Conservation (phyloP, 2,797 vertebrate species). For the Notamacropus eugenii region DNA sequence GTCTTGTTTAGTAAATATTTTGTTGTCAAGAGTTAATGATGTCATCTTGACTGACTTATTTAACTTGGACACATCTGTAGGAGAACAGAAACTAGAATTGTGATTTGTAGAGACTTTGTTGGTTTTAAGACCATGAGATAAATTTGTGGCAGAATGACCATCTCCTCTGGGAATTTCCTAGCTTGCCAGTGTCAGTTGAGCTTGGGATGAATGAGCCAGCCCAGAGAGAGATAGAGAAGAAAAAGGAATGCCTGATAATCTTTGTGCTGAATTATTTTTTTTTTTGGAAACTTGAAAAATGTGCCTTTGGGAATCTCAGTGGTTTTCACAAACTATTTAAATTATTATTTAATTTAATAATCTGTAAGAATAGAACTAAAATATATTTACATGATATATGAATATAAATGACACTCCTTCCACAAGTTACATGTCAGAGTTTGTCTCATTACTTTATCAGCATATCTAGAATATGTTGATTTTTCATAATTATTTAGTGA, state of each 20-base stretch:
- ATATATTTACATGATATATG: neutral
- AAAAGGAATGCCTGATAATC: neutral
- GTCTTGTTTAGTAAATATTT: too few relatives aligned
- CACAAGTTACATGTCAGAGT: constrained; percentile 15
- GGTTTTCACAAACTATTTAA: neutral
- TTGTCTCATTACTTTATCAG: constrained; percentile 24
- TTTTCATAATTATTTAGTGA: constrained; percentile 42
- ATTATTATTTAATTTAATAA: neutral
- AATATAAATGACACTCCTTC: constrained; percentile 38
- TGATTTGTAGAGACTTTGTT: neutral
- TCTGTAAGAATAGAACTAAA: constrained; percentile 26
- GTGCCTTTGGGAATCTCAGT: neutral
- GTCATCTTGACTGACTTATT: too few relatives aligned
- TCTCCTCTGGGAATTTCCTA: neutral
- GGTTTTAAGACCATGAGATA: neutral
- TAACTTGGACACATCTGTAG: too few relatives aligned
- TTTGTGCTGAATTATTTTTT: neutral
- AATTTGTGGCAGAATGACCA: neutral
- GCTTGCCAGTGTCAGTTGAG: neutral
- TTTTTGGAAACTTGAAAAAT: constrained; percentile 8
- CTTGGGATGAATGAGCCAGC: neutral
- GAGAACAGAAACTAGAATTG: too few relatives aligned
- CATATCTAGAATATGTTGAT: constrained; percentile 39
- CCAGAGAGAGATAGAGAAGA: neutral
- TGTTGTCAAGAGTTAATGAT: too few relatives aligned